Conservation (phyloP, 2,113 vertebrate genomes). For the Carettochelys insculpta region DNA sequence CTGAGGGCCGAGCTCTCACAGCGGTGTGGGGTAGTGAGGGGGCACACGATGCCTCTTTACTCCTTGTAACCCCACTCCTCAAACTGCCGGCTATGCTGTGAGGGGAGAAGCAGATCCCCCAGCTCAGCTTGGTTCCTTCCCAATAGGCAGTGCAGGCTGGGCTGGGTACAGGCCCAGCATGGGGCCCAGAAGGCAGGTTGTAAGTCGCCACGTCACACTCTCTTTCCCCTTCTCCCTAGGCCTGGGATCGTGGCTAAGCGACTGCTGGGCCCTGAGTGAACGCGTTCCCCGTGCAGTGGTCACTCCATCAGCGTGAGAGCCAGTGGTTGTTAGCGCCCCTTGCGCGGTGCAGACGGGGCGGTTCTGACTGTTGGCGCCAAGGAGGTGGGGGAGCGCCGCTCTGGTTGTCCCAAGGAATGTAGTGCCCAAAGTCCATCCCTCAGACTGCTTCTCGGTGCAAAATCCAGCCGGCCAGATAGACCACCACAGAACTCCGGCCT, state of each 20-base stretch:
- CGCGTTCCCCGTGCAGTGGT: neutral
- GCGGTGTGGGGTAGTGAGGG: neutral
- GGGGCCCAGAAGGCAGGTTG: neutral
- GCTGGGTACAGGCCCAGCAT: neutral
- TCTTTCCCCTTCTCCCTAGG: neutral
- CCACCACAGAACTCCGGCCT: neutral
- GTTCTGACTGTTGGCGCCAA: neutral
- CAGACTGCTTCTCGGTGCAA: neutral
- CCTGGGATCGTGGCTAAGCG: neutral
- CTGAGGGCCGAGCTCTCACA: neutral
- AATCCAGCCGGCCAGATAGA: neutral
- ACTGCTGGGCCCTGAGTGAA: neutral
- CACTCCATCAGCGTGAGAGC: neutral
- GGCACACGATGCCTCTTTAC: neutral
- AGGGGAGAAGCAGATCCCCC: neutral
- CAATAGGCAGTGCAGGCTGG: neutral
- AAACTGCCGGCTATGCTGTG: neutral
- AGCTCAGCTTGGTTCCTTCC: neutral
- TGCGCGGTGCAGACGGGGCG: neutral
- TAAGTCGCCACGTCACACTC: neutral
- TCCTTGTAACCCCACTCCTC: neutral
- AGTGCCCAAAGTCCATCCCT: neutral
- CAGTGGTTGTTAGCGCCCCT: neutral
- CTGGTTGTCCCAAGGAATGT: neutral
- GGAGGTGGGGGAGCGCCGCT: rapidly evolving